A percentile compares a stretch with the other conserved stretches of the same genome.
phyloP scores from a whole-genome alignment of 2,888 invertebrate genomes.

The Philhelius pedissequus region DNA sequence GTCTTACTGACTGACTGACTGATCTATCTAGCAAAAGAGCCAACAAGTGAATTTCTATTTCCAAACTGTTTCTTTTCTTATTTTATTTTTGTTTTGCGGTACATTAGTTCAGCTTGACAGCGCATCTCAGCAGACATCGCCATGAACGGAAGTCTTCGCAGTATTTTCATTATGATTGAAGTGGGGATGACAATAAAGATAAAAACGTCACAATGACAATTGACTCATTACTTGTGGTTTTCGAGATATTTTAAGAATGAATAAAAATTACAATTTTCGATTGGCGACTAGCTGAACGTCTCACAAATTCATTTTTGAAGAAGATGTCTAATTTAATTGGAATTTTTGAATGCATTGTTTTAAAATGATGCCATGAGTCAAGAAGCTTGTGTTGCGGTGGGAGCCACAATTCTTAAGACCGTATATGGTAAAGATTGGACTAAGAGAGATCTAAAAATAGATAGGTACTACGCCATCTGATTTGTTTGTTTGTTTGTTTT shows the following conservation, averaged over 20 bases:
- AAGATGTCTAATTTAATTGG: constrained; percentile 40
- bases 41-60: constrained; percentile 24
- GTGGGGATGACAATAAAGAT: constrained; percentile 6
- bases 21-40: background rate
- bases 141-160: constrained; percentile 16
- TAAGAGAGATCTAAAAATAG: background rate
- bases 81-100: background rate
- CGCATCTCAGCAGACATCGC: constrained; percentile 8
- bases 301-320: background rate
- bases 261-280: background rate
- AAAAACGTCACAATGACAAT: constrained; percentile 37
- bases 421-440: background rate
- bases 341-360: constrained; percentile 30
- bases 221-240: constrained; percentile 34
- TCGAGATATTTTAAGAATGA: constrained; percentile 45
- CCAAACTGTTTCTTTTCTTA: background rate
- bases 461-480: background rate
- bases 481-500: background rate
- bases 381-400: constrained; percentile 7
- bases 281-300: constrained; percentile 7
- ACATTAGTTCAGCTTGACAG: constrained; percentile 11
- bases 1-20: too few relatives aligned
- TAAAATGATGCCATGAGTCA: background rate
- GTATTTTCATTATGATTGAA: background rate
- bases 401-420: constrained; percentile 1